Evolutionary conservation across 2,113 vertebrate species (phyloP).

Genomic region (Xiphorhynchus elegans): DNA sequence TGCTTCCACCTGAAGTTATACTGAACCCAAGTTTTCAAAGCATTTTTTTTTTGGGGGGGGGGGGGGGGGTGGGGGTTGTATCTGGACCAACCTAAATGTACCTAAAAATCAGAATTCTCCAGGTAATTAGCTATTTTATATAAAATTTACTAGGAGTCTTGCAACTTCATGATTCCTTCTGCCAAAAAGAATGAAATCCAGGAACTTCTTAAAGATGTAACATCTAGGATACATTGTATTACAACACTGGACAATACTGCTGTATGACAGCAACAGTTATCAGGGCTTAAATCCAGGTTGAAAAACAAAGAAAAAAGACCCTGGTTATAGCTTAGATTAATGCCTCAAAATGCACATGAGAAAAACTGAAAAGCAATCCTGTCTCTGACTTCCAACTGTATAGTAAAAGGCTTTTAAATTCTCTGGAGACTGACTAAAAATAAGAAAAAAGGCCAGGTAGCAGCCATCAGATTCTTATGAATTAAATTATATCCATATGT

Average conservation of each 20-base stretch:
- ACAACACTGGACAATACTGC: not conserved
- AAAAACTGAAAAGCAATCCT: not conserved
- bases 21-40: not conserved
- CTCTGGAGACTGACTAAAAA: not conserved
- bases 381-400: not conserved
- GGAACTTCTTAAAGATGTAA: not conserved
- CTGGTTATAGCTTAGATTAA: not conserved
- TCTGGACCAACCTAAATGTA: not conserved
- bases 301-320: fast-evolving
- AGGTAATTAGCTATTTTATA: not conserved
- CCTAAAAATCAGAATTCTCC: not conserved
- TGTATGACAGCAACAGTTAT: not conserved
- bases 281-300: not conserved
- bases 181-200: not conserved
- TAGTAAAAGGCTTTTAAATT: not conserved
- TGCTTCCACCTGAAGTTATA: not conserved
- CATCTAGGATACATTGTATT: not conserved
- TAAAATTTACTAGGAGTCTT: not conserved
- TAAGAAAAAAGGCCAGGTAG: not conserved
- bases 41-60: too few species aligned
- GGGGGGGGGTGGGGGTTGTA: not conserved
- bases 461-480: not conserved
- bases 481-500: not conserved
- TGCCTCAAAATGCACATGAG: not conserved
- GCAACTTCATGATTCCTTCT: not conserved